A percentile compares a stretch with the other conserved stretches of the same genome.
Conservation (phyloP, 2,888 invertebrate genomes). For the Caradrina clavipalpis region DNA sequence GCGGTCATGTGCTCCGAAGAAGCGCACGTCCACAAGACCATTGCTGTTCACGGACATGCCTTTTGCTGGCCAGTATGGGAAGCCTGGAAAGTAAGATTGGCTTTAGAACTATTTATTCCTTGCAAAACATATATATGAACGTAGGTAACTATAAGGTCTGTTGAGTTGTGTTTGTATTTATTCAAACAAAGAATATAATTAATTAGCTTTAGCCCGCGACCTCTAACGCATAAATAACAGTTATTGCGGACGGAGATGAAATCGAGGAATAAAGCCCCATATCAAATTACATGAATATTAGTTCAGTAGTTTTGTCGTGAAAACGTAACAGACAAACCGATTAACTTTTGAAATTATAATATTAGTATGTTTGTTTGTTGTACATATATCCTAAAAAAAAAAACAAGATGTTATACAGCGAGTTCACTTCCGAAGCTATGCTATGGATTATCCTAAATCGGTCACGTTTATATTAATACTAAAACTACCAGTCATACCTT, state of each 20-base stretch:
- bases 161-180: too few relatives aligned
- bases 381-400: neutral
- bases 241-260: too few relatives aligned
- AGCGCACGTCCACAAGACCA: slow-evolving; percentile 96
- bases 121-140: neutral
- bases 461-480: neutral
- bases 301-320: too few relatives aligned
- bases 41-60: slow-evolving; percentile 93
- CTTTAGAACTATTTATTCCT: neutral
- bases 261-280: too few relatives aligned
- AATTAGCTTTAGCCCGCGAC: too few relatives aligned
- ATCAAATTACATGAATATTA: too few relatives aligned
- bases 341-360: too few relatives aligned
- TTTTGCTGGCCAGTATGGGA: slow-evolving; percentile 99
- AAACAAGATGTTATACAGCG: neutral
- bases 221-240: too few relatives aligned
- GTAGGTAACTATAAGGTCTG: too few relatives aligned
- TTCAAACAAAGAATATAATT: too few relatives aligned
- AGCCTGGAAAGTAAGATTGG: slow-evolving; percentile 88
- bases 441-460: neutral
- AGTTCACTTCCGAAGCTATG: neutral
- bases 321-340: too few relatives aligned
- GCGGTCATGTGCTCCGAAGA: slow-evolving; percentile 98
- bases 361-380: neutral
- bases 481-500: slow-evolving; percentile 90